phyloP scores from a whole-genome alignment of 2,888 invertebrate species.

The Ischnura elegans region DNA sequence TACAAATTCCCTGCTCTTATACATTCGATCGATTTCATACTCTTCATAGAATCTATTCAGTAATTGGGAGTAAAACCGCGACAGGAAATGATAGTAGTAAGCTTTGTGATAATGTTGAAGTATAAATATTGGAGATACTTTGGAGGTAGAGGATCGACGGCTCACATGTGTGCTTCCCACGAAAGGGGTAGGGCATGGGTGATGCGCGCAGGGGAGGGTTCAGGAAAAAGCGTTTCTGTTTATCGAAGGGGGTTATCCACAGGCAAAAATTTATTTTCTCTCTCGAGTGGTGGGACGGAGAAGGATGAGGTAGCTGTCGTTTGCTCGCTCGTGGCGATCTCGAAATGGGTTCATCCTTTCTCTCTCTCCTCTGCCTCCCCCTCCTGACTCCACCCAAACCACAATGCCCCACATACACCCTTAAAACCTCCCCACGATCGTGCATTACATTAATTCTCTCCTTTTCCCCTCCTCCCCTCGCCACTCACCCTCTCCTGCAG shows the following conservation, averaged over 20 bases:
- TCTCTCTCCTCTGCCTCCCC: neutral
- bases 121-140: too few relatives aligned
- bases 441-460: conserved; percentile 61
- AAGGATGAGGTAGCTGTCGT: conserved; percentile 48
- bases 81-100: too few relatives aligned
- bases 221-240: neutral
- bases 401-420: too few relatives aligned
- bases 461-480: neutral
- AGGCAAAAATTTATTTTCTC: neutral
- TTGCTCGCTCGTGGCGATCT: neutral
- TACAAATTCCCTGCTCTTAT: too few relatives aligned
- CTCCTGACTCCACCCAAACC: neutral
- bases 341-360: neutral
- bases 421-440: conserved; percentile 28
- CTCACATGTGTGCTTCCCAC: neutral
- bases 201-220: neutral
- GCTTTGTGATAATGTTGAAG: too few relatives aligned
- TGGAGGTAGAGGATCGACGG: neutral
- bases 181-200: neutral
- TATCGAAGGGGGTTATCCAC: neutral
- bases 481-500: neutral
- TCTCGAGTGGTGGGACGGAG: neutral
- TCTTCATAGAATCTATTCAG: too few relatives aligned
- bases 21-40: too few relatives aligned
- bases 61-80: too few relatives aligned